Base-by-base conservation (phyloP, 2,888 invertebrate species). In the Caenorhabditis sulstoni region DNA sequence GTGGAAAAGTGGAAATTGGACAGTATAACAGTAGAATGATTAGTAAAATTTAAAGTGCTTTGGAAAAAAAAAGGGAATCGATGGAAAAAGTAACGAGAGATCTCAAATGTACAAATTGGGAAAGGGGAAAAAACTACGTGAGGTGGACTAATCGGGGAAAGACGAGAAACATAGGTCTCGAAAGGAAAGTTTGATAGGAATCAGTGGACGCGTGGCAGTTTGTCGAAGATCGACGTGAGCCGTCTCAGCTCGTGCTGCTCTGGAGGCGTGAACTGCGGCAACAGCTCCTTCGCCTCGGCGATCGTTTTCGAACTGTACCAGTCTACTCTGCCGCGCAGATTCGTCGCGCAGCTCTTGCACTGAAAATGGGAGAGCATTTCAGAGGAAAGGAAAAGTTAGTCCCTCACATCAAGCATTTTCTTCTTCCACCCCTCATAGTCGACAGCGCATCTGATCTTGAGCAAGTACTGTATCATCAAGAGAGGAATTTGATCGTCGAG, bases 271-370 rank as follows among this genome's bases (percentile, higher is more conserved):
- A 71, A 71, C 18, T n/a, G 20, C 3, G 44, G 16, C 1, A 55
- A 39, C 23, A 49, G 8, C 7, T 23, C 29, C 8, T 41, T 39
- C 3, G 76, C 57, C 11, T 70, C 76, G 4, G 45, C 16, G 22
- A 77, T 18, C 7, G 64, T 23, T 20, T 58, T 59, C n/a, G 23
- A 22, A 22, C 52, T 70, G 45, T 70, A 77, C 76, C 76, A 77
- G 50, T 77, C 76, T 52, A 70, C 47, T n/a, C 76, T 57, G 0
- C 76, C 68, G n/a, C 70, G 70, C 4, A 77, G 59, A 16, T 68
- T 62, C 49, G 57, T 50, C 29, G 68, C 11, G 14, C 41, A 41
- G 18, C 58, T 57, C 50, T 58, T 37, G 22, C 41, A 41, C 76
- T 75, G 75, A 9, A 23, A 29, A 16, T 52, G 12, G 11, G 20